Conservation (phyloP, 2,113 vertebrate genomes). For the Pagrus major region DNA sequence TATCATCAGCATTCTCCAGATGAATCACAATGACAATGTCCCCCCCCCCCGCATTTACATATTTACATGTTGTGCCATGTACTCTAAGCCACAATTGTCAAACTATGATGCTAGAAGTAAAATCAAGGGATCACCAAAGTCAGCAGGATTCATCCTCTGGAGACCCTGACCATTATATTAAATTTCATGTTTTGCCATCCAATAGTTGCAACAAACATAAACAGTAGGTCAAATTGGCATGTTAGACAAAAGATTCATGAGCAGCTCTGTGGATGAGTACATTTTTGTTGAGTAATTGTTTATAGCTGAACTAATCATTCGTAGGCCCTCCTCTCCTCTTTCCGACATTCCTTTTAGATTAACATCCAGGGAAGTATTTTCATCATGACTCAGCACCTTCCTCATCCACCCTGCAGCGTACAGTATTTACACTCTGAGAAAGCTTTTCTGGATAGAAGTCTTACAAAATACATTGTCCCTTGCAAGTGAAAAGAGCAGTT, state of each 20-base stretch:
- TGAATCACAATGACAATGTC: too few relatives aligned
- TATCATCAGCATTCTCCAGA: too few relatives aligned
- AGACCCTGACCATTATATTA: too few relatives aligned
- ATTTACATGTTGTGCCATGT: too few relatives aligned
- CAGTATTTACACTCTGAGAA: background rate
- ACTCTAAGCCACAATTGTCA: too few relatives aligned
- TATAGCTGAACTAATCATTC: background rate
- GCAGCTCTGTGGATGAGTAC: background rate
- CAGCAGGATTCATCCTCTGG: too few relatives aligned
- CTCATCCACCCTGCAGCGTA: background rate
- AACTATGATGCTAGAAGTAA: too few relatives aligned
- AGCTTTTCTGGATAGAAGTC: background rate
- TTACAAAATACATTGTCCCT: background rate
- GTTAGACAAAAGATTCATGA: background rate
- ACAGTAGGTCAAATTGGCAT: background rate
- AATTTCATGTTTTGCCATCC: background rate
- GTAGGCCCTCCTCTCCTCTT: background rate
- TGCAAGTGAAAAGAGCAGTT: background rate
- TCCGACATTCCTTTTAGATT: background rate
- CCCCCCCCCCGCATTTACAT: too few relatives aligned
- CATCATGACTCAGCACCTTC: constrained; percentile 44
- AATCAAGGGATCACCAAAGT: too few relatives aligned
- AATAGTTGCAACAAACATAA: background rate
- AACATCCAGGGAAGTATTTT: background rate
- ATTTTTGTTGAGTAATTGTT: background rate